A percentile compares a stretch with the other conserved stretches of the same genome.
Evolutionary conservation across 35 echinoderm and acorn worm species (phyloP).

Genomic region (Patiria miniata): DNA sequence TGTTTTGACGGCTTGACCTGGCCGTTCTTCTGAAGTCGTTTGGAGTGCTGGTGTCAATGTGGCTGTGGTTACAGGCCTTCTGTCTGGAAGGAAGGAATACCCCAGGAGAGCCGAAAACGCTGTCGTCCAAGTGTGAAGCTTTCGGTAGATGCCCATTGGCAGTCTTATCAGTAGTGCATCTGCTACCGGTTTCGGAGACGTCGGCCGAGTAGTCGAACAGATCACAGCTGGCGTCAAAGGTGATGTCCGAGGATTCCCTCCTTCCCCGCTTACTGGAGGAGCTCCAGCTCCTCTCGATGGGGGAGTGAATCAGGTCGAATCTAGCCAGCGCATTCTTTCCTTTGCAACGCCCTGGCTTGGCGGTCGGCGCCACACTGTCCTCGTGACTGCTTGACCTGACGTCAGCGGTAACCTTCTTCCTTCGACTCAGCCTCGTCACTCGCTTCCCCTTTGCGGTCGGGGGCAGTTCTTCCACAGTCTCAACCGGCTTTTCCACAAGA

Average conservation of each 20-base stretch:
- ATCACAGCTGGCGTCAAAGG: conserved; percentile 11
- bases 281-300: background rate
- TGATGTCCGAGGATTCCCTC: background rate
- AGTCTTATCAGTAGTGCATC: too few species aligned
- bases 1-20: background rate
- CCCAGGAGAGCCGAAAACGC: background rate
- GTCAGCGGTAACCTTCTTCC: background rate
- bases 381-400: background rate
- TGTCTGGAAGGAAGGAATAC: background rate
- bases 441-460: background rate
- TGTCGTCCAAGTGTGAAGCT: background rate
- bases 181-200: background rate
- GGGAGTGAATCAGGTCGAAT: conserved; percentile 10
- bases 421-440: background rate
- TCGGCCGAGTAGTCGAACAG: background rate
- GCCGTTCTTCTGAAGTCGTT: background rate
- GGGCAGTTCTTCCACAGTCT: background rate
- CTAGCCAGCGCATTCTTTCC: background rate
- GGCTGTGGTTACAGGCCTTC: background rate
- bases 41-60: background rate
- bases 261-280: background rate
- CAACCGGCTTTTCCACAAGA: background rate
- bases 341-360: background rate
- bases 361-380: background rate
- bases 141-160: too few species aligned